These are phyloP conservation scores for Clarias fuscus DNA, from an alignment of 2,797 vertebrate species.

Conservation along the genomic window DNA sequence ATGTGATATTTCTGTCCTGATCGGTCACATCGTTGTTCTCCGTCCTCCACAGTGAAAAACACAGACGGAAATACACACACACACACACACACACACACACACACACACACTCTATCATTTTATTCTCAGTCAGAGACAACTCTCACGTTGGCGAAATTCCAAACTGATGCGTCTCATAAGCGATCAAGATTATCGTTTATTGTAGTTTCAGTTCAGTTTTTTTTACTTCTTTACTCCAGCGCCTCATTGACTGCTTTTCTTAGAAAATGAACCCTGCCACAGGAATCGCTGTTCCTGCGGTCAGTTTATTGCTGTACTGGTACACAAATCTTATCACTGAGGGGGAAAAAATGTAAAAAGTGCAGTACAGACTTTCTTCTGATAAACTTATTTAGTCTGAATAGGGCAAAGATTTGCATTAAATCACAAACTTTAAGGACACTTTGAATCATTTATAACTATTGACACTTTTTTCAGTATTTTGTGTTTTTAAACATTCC, in stretches of 20 bases:
- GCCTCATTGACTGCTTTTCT: neutral
- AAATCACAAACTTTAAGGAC: neutral
- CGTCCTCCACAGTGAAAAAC: neutral
- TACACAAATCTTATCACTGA: neutral
- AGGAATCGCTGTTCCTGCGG: neutral
- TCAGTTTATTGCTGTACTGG: neutral
- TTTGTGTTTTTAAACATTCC: neutral
- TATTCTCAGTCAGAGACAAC: neutral
- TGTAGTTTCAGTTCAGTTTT: neutral
- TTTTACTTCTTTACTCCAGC: neutral
- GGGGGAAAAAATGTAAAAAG: neutral
- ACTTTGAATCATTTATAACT: too few relatives aligned
- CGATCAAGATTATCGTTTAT: neutral
- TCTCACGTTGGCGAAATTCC: neutral
- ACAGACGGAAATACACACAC: neutral
- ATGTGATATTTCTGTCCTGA: neutral
- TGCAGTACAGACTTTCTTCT: neutral
- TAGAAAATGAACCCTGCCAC: neutral
- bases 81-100: too few relatives aligned
- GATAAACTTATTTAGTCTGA: neutral
- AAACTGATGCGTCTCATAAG: neutral
- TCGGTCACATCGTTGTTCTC: neutral
- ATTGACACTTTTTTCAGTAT: too few relatives aligned
- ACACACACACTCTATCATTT: neutral
- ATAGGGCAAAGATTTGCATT: neutral